Evolutionary conservation across 1,140 invertebrate genomes (phyloP), one percentile per base, ranked within the genome.

Genomic region (Brachystomella parvula): DNA sequence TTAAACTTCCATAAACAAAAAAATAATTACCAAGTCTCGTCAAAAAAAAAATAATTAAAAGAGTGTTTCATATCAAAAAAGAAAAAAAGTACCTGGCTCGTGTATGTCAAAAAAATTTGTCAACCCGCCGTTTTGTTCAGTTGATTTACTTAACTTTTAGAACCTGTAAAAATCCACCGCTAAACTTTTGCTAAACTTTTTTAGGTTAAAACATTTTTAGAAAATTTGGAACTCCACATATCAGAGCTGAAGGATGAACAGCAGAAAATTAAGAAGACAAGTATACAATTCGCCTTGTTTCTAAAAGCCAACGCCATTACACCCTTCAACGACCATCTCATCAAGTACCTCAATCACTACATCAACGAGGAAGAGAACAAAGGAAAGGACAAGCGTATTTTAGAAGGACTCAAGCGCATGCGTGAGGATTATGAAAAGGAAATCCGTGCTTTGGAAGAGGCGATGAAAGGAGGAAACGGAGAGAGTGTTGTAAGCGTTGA

Each of bases 221-320:
- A 2, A 28, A n/a, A 33, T 12, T 31, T 64, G 26, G 1, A 31
- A 24, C 0, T 47, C 17, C n/a, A 19, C 9, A 6, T 64, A 9
- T 35, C 39, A 6, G 21, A 59, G n/a, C 44, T 57, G 17, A 31
- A 69, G 6, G 0, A 61, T 24, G 67, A 65, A 44, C 17, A 58
- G 17, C 3, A 30, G 1, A 0, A 31, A 17, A 68, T 70, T 58
- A 39, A 17, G 0, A 29, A 1, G 3, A 53, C 60, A 1, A 32
- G 29, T 26, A 1, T 44, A 6, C 21, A 53, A 1, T 67, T 72
- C 47, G 64, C 61, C 21, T 3, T 21, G 1, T 70, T 72, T 49
- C 49, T 70, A 44, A 70, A 69, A 53, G 19, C 26, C 9, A 67
- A 71, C 32, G 70, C 68, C 1, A 70, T 72, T 24, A 64, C 61